Evolutionary conservation across 1,140 invertebrate genomes (phyloP).

Genomic region (Eulimnadia texana): DNA sequence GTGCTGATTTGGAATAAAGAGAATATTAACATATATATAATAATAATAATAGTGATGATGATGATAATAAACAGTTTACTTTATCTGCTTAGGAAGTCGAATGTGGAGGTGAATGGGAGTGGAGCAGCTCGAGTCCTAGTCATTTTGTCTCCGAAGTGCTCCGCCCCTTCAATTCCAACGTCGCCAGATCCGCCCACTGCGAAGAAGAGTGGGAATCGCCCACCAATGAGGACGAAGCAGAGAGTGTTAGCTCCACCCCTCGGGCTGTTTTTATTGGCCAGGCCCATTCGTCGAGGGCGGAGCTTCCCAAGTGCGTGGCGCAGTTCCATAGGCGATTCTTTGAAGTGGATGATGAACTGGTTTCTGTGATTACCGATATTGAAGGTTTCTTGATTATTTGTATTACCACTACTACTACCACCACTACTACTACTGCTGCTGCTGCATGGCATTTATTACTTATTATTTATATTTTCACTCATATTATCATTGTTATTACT

Average conservation of each 20-base stretch:
- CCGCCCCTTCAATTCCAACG: conserved; percentile 24
- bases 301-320: conserved; percentile 32
- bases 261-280: not conserved
- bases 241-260: not conserved
- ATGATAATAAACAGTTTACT: too few species aligned
- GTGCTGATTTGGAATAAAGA: too few species aligned
- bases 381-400: conserved; percentile 35
- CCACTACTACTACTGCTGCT: too few species aligned
- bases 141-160: conserved; percentile 21
- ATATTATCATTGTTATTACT: too few species aligned
- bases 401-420: too few species aligned
- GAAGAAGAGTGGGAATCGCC: not conserved
- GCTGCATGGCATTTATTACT: too few species aligned
- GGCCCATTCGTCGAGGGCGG: not conserved
- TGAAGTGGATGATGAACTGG: conserved; percentile 43
- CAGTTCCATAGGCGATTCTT: conserved; percentile 40
- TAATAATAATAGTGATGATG: too few species aligned
- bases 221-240: not conserved
- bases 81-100: not conserved
- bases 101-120: conserved; percentile 3
- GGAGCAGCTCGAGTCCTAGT: conserved; percentile 13
- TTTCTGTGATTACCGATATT: conserved; percentile 45
- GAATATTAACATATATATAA: too few species aligned
- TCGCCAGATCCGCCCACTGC: not conserved
- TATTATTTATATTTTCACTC: too few species aligned